Evolutionary conservation across 2,888 invertebrate species (phyloP), one percentile per base, ranked within the genome.

Genomic region (Andrena dorsata): DNA sequence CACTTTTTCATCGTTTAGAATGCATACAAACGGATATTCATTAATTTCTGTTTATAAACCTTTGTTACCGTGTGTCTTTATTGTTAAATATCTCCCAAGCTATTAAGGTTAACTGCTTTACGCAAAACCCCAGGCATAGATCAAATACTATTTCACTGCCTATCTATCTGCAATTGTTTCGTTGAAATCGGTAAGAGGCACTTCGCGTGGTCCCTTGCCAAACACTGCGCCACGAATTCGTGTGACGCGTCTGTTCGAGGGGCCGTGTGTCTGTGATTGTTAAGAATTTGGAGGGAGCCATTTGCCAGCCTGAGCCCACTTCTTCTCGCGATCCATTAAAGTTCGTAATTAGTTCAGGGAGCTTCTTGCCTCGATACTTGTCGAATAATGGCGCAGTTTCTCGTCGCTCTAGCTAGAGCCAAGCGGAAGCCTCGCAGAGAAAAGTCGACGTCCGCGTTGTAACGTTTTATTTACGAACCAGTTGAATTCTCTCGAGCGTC

Each of bases 321-420:
- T 68, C 56, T 41, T 35, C 80, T 79, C 35, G 35, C 72, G 56
- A 69, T 73, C 73, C 80, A 80, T 79, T 78, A 73, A 80, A 80
- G 68, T 80, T 79, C 56, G 80, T 80, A 80, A 80, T 80, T 80
- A 80, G 79, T 80, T 80, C 72, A 28, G 26, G 63, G 56, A 68
- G 66, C 73, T 72, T 68, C 72, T 68, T 72, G 56, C 72, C 32
- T n/a, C 47, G 71, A 76, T 71, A 71, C 56, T 56, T 49, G 56
- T 26, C 35, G 66, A 65, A 70, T 70, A 70, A 76, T 20, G 28
- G n/a, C 7, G 23, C 49, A n/a, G 58, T n/a, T 7, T 20, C n/a
- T 56, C 28, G 41, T 76, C 56, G 77, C 68, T 76, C 65, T 60
- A 51, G 23, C 32, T 8, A 53, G 20, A 74, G 60, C 26, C 66